Evolutionary conservation across 2,888 invertebrate genomes (phyloP).

Genomic region (Hipparchia semele): DNA sequence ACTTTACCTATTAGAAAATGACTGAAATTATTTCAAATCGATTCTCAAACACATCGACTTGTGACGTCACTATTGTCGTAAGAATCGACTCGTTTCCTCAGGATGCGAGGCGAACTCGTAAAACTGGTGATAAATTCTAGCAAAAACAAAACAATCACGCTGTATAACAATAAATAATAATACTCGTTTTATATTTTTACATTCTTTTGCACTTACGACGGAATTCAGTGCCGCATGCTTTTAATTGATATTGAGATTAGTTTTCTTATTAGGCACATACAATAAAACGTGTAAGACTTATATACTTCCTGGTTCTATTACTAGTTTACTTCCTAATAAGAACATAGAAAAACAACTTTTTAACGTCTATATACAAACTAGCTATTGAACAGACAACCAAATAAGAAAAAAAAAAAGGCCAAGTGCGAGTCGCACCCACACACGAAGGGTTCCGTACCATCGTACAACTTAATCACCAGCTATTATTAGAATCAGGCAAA

Average conservation of each 20-base stretch:
- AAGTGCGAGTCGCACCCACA: too few species aligned
- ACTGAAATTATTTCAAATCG: not conserved
- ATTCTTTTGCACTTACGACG: conserved; percentile 48
- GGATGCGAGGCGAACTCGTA: not conserved
- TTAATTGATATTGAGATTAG: conserved; percentile 36
- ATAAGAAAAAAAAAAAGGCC: too few species aligned
- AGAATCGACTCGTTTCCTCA: not conserved
- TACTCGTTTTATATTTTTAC: not conserved
- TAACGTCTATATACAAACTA: too few species aligned
- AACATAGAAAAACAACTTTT: too few species aligned
- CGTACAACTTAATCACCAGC: too few species aligned
- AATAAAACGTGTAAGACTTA: not conserved
- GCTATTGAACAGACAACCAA: too few species aligned
- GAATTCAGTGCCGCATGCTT: conserved; percentile 48
- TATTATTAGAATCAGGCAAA: too few species aligned
- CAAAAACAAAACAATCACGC: not conserved
- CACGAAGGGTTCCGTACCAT: too few species aligned
- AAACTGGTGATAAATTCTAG: conserved; percentile 6
- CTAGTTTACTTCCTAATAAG: not conserved
- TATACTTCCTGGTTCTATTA: not conserved
- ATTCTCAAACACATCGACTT: not conserved
- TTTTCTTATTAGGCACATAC: conserved; percentile 8
- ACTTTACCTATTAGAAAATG: not conserved
- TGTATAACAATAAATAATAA: not conserved
- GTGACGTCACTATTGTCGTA: conserved; percentile 1